Evolutionary conservation across 2,113 vertebrate species (phyloP), one percentile per base, ranked within the genome.

Genomic region (Mungos mungo): DNA sequence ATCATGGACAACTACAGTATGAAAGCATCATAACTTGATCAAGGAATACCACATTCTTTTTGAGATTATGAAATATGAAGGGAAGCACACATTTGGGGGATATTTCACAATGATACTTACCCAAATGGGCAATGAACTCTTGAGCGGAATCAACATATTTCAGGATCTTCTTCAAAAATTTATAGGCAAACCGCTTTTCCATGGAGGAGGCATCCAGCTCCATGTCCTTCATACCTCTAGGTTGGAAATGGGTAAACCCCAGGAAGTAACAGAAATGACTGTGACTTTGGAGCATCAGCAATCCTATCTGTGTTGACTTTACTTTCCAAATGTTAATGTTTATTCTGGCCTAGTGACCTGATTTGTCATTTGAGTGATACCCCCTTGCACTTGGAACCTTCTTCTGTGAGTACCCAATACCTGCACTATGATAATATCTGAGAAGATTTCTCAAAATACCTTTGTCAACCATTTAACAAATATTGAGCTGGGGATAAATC

Each of bases 121-220:
- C 99, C 94, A 99, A 98, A 98, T 99, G 99, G 41, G 99, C 98
- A 97, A 99, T 99, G 98, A 99, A 99, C 97, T 99, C 99, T 98
- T 99, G 99, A 95, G 99, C 99, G 23, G 99, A 99, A 98, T 99
- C 99, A 71, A 99, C 99, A 7, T 99, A 99, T 97, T 99, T 99
- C 92, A 99, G 99, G 95, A 99, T 99, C 98, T 99, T 99, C 98
- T 99, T 99, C 97, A 99, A 98, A 98, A 99, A 99, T 97, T 99
- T 99, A 98, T 99, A 99, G 87, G 99, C 99, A 98, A 99, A 99
- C 90, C 99, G 99, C 98, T 99, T 99, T 96, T 99, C 99, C 99
- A 99, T 99, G 63, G 99, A 99, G 31, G 99, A 99, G 8, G 99
- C 99, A 97, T 99, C 99, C 97, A 99, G 98, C 29, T 99, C 99